Conservation (phyloP, 2,113 vertebrate genomes). For the Mystacornis crossleyi region DNA sequence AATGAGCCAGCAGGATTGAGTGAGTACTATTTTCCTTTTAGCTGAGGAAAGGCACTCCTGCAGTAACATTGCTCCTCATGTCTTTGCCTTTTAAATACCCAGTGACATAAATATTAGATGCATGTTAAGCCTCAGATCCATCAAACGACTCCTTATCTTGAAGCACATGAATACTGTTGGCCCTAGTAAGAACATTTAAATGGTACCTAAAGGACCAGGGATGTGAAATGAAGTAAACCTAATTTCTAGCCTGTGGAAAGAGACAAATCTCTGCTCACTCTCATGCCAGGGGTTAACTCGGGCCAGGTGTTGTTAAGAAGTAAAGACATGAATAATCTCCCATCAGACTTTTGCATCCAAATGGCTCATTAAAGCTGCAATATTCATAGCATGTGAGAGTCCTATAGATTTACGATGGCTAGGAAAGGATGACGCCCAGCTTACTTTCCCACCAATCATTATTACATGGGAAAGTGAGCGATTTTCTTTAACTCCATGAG, state of each 20-base stretch:
- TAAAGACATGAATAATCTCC: background rate
- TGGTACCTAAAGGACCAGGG: background rate
- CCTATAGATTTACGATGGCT: conserved; percentile 55
- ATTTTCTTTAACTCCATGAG: conserved; percentile 46
- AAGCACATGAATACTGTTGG: background rate
- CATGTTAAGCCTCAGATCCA: background rate
- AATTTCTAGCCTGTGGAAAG: background rate
- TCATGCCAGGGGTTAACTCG: background rate
- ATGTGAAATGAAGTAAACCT: background rate
- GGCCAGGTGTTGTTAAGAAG: background rate
- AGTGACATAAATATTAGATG: conserved; percentile 39
- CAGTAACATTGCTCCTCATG: background rate
- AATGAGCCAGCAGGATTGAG: background rate
- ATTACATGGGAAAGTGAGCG: conserved; percentile 50
- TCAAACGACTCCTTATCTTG: conserved; percentile 16
- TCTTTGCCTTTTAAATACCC: conserved; percentile 8
- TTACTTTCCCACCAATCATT: conserved; percentile 56
- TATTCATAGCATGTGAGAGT: conserved; percentile 41
- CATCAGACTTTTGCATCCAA: conserved; percentile 26
- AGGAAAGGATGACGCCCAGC: conserved; percentile 41
- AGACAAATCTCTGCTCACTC: background rate
- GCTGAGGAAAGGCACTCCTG: background rate
- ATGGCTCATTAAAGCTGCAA: conserved; percentile 21
- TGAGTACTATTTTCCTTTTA: background rate
- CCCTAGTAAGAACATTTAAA: background rate